Conservation (phyloP, 2,113 vertebrate species). For the Sapayoa aenigma region DNA sequence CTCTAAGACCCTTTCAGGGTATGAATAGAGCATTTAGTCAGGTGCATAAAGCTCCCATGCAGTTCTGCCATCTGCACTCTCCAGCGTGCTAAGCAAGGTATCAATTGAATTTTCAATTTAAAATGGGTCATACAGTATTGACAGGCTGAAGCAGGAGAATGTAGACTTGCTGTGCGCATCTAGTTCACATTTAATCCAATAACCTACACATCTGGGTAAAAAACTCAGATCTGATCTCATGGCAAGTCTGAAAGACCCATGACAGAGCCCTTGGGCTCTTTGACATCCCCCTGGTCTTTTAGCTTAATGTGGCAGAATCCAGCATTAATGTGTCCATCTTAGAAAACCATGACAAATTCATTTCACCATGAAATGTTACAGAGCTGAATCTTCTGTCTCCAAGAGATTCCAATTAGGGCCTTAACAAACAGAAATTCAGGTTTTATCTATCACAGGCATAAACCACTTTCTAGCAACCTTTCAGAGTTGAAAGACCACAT, state of each 20-base stretch:
- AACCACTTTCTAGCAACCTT: background rate
- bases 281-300: background rate
- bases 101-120: background rate
- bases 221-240: background rate
- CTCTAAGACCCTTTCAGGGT: background rate
- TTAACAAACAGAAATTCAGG: background rate
- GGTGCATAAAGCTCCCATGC: slow-evolving; percentile 7
- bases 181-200: background rate
- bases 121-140: background rate
- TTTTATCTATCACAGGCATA: background rate
- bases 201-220: background rate
- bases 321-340: background rate
- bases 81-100: background rate
- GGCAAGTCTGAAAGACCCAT: background rate
- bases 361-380: background rate
- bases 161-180: background rate
- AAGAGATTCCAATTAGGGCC: background rate
- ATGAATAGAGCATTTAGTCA: slow-evolving; percentile 35
- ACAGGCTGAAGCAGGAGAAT: background rate
- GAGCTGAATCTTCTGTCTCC: background rate
- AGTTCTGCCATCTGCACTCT: background rate
- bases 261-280: background rate
- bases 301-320: accelerated
- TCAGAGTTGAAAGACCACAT: background rate
- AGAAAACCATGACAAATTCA: background rate